Evolutionary conservation across 1,140 invertebrate species (phyloP).

Genomic region (Lutraria rhynchaena): DNA sequence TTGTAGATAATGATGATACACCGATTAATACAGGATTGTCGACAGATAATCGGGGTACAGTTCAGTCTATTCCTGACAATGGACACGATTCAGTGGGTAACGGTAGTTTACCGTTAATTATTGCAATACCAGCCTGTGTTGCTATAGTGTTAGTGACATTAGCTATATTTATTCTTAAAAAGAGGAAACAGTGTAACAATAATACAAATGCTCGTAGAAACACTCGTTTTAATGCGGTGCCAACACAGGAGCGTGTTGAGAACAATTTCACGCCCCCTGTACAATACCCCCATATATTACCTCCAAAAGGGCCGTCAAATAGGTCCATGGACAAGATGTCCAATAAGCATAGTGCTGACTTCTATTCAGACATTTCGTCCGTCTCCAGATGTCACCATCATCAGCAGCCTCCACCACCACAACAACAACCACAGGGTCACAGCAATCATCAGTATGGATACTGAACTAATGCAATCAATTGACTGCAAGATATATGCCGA

Average conservation of each 20-base stretch:
- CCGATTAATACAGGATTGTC: too few species aligned
- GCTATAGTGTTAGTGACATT: conserved; percentile 69
- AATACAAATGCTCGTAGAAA: conserved; percentile 59
- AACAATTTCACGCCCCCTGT: conserved; percentile 55
- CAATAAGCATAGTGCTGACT: conserved; percentile 74
- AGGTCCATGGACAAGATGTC: conserved; percentile 62
- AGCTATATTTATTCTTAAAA: conserved; percentile 70
- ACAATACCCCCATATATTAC: conserved; percentile 62
- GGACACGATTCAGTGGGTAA: conserved; percentile 18
- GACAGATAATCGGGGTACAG: conserved; percentile 28
- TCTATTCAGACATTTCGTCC: conserved; percentile 78
- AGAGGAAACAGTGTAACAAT: conserved; percentile 53
- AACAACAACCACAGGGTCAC: conserved; percentile 54
- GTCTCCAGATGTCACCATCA: conserved; percentile 74
- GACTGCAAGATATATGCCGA: too few species aligned
- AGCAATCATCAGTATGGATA: conserved; percentile 51
- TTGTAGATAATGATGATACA: too few species aligned
- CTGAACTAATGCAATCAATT: not conserved
- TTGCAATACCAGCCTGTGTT: conserved; percentile 71
- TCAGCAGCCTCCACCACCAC: conserved; percentile 58
- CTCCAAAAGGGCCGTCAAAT: conserved; percentile 58
- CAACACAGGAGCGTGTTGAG: conserved; percentile 72
- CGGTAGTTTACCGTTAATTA: conserved; percentile 72
- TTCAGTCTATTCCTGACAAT: conserved; percentile 22
- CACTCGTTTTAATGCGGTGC: conserved; percentile 73